Evolutionary conservation across 2,888 invertebrate species (phyloP), one percentile per base, ranked within the genome.

Genomic region (Ditylenchus weischeri): DNA sequence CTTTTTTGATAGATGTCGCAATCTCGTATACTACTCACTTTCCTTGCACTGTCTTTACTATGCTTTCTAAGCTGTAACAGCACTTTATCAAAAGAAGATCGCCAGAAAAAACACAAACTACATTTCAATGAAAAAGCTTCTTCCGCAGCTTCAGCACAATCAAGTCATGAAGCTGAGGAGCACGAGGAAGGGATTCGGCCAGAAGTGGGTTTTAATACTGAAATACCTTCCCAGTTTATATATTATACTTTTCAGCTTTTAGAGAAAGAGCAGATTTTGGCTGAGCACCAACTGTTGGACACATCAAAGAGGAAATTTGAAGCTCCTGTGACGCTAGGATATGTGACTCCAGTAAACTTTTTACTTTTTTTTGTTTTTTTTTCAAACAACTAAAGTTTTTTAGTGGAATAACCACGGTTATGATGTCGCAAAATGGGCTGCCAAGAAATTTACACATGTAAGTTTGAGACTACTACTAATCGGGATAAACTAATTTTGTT

Each of bases 361-460:
- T 29, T 5, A 5, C 2, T 29, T 4, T 29, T 29, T 29, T 29
- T 29, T 29, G 29, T 29, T 29, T 29, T 29, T n/a, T 13, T 49
- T 50, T 13, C 18, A 61, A 61, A 10, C 8, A 47, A 6, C 15
- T 11, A 29, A 7, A 61, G n/a, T 35, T 47, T 72, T 87, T 86
- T 83, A 94, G 93, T 95, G 95, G 95, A 94, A 95, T 83, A 89
- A 88, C 73, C 91, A 90, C 85, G 95, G 95, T 0, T 92, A 93
- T 84, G 91, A 93, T 84, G 88, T 93, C 61, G 91, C 93, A 0
- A 93, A 93, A 85, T 88, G 87, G 65, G 93, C 93, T 87, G 90
- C 89, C 57, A 77, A 83, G 48, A 95, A 95, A 84, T 91, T 95
- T 78, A 89, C 90, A 62, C 90, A 90, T 79, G 88, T 95, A 43